Percentiles rank a stretch among this genome's conserved stretches.
Conservation (phyloP, 2,888 invertebrate species). For the Brenthis hecate region DNA sequence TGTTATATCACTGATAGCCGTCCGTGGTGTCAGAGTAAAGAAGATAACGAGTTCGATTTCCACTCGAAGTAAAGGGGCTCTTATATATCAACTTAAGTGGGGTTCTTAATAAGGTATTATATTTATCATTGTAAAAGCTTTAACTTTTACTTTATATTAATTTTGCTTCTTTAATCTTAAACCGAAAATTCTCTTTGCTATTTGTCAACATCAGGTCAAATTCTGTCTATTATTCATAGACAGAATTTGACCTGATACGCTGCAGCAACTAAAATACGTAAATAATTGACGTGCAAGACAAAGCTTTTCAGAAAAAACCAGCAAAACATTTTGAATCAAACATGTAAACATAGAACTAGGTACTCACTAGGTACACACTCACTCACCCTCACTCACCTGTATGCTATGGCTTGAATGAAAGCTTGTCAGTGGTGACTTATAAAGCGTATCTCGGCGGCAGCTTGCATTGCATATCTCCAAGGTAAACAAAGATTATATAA, state of each 20-base stretch:
- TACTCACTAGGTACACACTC: no score
- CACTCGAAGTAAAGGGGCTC: no score
- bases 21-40: no score
- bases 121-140: no score
- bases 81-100: no score
- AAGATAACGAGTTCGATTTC: no score
- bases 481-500: conserved; percentile 83
- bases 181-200: no score
- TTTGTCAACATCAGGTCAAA: no score
- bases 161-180: no score
- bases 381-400: conserved; percentile 43
- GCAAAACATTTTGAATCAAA: conserved; percentile 8
- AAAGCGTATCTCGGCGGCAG: conserved; percentile 54
- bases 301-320: conserved; percentile 10
- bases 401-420: conserved; percentile 41
- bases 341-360: conserved; percentile 32
- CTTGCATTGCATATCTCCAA: conserved; percentile 77
- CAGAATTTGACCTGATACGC: background rate
- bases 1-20: no score
- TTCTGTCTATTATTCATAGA: background rate
- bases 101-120: no score
- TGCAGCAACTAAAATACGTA: background rate
- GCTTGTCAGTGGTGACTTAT: conserved; percentile 42
- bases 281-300: background rate
- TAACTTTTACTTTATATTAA: no score